Conservation (phyloP, 2,888 invertebrate species). For the Patella depressa region DNA sequence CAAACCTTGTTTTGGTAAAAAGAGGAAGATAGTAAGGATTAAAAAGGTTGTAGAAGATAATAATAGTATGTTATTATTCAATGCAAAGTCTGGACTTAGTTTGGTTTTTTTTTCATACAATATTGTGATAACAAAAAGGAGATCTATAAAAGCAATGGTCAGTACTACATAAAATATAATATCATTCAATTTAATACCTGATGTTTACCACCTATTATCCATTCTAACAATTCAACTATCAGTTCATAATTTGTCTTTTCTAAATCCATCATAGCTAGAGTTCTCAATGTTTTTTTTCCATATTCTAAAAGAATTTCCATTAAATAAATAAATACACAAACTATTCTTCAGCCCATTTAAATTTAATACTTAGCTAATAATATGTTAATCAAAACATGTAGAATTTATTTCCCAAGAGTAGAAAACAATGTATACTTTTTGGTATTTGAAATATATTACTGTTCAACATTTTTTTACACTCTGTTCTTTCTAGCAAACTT, state of each 20-base stretch:
- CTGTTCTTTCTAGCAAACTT: neutral
- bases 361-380: neutral
- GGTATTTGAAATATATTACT: no score
- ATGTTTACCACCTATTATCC: conserved; percentile 53
- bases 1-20: no score
- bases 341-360: neutral
- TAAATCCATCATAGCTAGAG: conserved; percentile 78
- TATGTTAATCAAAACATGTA: neutral
- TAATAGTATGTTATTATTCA: no score
- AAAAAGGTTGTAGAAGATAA: no score
- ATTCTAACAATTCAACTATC: conserved; percentile 75
- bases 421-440: no score
- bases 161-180: neutral
- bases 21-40: no score
- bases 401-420: no score
- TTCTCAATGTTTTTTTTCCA: conserved; percentile 76
- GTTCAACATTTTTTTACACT: neutral
- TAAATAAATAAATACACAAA: neutral
- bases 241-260: conserved; percentile 82
- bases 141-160: neutral
- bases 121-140: neutral
- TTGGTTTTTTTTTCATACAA: no score
- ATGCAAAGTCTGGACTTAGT: no score
- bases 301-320: conserved; percentile 71
- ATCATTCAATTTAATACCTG: conserved; percentile 20